Evolutionary conservation across 2,888 invertebrate species (phyloP).

Genomic region (Leptinotarsa rubiginosa): DNA sequence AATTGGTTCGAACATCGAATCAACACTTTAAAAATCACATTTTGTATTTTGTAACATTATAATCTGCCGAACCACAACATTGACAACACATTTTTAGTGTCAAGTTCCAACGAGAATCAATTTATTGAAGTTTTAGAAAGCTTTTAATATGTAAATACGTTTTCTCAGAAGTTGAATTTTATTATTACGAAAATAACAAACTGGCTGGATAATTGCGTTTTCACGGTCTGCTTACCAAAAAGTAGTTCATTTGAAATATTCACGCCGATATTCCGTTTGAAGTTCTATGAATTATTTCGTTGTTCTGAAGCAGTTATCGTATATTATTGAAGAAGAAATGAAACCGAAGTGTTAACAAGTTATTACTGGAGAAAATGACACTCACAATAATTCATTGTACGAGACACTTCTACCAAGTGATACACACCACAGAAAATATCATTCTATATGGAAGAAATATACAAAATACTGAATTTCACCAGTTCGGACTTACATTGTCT

Average conservation of each 20-base stretch:
- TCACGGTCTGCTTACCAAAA: neutral
- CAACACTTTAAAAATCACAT: conserved; percentile 4
- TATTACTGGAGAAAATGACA: neutral
- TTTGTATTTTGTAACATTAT: neutral
- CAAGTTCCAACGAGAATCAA: neutral
- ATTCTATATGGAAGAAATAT: too few relatives aligned
- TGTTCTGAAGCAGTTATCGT: neutral
- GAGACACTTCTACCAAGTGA: too few relatives aligned
- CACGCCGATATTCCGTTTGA: neutral
- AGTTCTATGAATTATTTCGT: neutral
- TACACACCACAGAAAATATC: too few relatives aligned
- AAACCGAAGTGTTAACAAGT: neutral
- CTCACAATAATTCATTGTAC: too few relatives aligned
- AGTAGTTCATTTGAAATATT: conserved; percentile 4
- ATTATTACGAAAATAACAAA: conserved; percentile 12
- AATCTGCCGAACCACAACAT: neutral
- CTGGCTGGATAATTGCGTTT: neutral
- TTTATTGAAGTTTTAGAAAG: conserved; percentile 2
- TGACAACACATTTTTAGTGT: conserved; percentile 3
- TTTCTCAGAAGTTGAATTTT: conserved; percentile 7
- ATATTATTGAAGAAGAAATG: neutral
- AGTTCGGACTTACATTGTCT: too few relatives aligned
- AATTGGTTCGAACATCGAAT: conserved; percentile 13
- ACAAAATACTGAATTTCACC: too few relatives aligned
- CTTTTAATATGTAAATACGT: neutral